Evolutionary conservation across 2,888 invertebrate species (phyloP).

Genomic region (Tenthredo livida): DNA sequence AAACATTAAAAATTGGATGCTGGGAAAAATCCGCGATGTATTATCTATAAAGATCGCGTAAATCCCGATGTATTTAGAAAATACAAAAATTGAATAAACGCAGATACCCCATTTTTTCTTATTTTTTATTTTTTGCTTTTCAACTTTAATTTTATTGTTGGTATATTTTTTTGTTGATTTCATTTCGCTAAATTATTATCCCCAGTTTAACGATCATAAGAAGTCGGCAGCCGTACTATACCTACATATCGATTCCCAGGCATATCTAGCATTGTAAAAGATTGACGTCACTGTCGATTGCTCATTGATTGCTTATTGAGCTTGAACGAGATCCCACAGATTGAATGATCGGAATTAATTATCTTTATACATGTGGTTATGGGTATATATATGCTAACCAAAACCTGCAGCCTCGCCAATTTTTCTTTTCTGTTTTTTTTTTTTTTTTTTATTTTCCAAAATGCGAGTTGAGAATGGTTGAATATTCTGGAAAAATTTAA

Average conservation of each 20-base stretch:
- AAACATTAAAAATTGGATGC: background rate
- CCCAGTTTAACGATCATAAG: background rate
- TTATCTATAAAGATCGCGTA: too few species aligned
- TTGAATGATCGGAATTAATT: slow-evolving; percentile 55
- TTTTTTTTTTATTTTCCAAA: background rate
- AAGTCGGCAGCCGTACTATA: background rate
- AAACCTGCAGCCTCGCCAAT: background rate
- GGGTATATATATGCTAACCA: background rate
- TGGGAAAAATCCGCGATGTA: background rate
- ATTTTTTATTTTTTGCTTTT: background rate
- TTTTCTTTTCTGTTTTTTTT: background rate
- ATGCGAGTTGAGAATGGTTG: too few species aligned
- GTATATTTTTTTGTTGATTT: background rate
- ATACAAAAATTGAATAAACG: background rate
- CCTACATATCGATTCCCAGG: slow-evolving; percentile 54
- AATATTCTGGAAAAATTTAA: background rate
- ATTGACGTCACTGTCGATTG: slow-evolving; percentile 53
- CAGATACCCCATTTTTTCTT: background rate
- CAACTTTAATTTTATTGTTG: background rate
- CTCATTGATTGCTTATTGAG: slow-evolving; percentile 56
- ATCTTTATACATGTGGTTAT: slow-evolving; percentile 7
- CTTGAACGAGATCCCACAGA: slow-evolving; percentile 57
- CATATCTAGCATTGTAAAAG: slow-evolving; percentile 52
- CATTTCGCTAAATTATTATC: background rate
- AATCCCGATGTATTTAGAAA: too few species aligned